A percentile compares a stretch with the other conserved stretches of the same genome.
These are phyloP conservation scores for Pseudorectes ferrugineus DNA, from an alignment of 2,113 vertebrate species.

Conservation along the genomic window DNA sequence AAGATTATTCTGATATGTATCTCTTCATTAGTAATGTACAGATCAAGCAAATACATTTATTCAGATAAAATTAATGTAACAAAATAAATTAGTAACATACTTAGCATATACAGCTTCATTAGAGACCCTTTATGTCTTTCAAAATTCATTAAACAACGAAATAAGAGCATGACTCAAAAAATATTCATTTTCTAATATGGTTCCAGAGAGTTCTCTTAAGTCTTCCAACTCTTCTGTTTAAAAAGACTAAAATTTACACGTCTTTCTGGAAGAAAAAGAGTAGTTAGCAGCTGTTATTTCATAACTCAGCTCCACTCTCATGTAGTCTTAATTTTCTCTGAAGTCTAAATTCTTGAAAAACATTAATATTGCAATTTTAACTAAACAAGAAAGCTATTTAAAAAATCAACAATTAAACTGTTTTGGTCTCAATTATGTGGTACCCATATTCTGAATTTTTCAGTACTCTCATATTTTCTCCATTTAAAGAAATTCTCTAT, in stretches of 20 bases:
- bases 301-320: not conserved
- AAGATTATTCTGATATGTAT: fast-evolving
- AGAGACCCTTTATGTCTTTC: not conserved
- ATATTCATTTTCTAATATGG: not conserved
- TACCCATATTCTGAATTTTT: not conserved
- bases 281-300: not conserved
- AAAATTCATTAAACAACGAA: not conserved
- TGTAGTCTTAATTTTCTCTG: not conserved
- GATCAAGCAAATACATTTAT: not conserved
- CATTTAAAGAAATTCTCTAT: not conserved
- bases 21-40: not conserved
- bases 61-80: not conserved
- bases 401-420: not conserved
- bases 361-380: not conserved
- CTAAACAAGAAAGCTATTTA: not conserved
- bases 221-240: not conserved
- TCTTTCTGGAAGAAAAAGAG: not conserved
- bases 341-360: not conserved
- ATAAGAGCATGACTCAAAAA: not conserved
- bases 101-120: not conserved
- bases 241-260: not conserved
- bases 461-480: not conserved
- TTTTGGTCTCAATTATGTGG: not conserved
- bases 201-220: not conserved
- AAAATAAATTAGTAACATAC: not conserved